Percentiles rank a stretch among this genome's conserved stretches.
phyloP scores from a whole-genome alignment of 2,113 vertebrate species.

The Fulmarus glacialis region DNA sequence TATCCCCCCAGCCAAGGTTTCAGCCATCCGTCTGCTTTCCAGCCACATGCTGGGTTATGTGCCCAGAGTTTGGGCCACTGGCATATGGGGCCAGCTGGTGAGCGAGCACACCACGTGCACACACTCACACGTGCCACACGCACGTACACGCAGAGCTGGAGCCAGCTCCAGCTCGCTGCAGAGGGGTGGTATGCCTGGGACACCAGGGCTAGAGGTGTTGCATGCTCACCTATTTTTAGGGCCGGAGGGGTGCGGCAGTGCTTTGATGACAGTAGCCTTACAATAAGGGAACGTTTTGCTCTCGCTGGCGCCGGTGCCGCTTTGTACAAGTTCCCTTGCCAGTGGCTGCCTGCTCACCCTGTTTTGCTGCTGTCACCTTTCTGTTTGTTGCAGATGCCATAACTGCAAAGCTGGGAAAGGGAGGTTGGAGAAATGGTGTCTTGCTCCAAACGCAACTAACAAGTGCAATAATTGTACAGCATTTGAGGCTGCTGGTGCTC shows the following conservation, averaged over 20 bases:
- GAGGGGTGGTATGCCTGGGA: neutral
- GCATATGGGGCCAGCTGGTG: too few species aligned
- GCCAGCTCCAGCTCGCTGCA: neutral
- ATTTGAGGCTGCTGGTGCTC: neutral
- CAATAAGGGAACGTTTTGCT: neutral
- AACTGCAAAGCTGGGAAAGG: neutral
- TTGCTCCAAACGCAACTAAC: neutral
- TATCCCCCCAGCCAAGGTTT: neutral
- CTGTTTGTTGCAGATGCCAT: neutral
- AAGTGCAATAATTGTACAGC: neutral
- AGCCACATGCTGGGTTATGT: neutral
- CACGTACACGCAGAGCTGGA: neutral
- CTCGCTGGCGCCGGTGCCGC: accelerated
- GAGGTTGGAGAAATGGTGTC: neutral
- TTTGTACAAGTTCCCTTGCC: neutral
- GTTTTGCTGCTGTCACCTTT: neutral
- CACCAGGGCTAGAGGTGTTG: neutral
- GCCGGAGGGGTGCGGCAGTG: accelerated
- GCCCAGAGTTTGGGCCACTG: neutral
- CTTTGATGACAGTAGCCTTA: neutral
- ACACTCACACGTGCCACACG: neutral
- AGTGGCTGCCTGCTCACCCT: neutral
- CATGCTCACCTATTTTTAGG: neutral
- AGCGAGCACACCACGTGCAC: too few species aligned
- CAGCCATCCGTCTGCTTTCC: neutral